A percentile compares a stretch with the other conserved stretches of the same genome.
Evolutionary conservation across 2,888 invertebrate genomes (phyloP).

Genomic region (Spodoptera littoralis): DNA sequence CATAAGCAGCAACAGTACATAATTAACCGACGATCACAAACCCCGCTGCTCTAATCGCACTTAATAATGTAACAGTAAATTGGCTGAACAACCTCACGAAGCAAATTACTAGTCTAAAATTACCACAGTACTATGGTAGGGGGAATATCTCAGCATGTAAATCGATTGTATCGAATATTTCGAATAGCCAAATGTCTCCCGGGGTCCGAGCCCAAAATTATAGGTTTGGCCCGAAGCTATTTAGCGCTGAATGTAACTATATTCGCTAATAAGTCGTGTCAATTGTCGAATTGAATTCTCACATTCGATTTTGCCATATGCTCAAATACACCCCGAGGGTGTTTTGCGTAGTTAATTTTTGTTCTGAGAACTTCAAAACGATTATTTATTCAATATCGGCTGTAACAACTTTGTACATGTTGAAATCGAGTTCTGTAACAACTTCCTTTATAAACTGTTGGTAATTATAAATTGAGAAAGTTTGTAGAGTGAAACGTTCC

Average conservation of each 20-base stretch:
- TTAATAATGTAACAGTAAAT: conserved; percentile 70
- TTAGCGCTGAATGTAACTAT: conserved; percentile 77
- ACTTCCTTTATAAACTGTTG: conserved; percentile 50
- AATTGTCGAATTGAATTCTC: conserved; percentile 75
- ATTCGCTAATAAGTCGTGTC: conserved; percentile 83
- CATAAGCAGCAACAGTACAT: conserved; percentile 54
- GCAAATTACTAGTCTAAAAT: conserved; percentile 74
- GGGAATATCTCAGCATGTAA: conserved; percentile 75
- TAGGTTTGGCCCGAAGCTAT: conserved; percentile 83
- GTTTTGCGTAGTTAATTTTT: conserved; percentile 23
- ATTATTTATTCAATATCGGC: conserved; percentile 44
- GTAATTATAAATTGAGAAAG: conserved; percentile 58
- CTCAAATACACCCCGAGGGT: conserved; percentile 65
- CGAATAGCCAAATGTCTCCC: conserved; percentile 71
- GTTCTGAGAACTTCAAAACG: conserved; percentile 28
- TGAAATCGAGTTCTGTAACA: conserved; percentile 48
- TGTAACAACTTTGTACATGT: conserved; percentile 38
- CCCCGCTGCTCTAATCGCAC: conserved; percentile 66
- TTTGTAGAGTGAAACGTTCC: conserved; percentile 41
- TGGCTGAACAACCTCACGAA: conserved; percentile 60
- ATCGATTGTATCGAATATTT: conserved; percentile 76
- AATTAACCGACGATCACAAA: conserved; percentile 68
- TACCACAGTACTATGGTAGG: conserved; percentile 66
- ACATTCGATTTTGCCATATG: conserved; percentile 74
- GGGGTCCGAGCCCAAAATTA: conserved; percentile 81